Evolutionary conservation across 2,113 vertebrate species (phyloP).

Genomic region (Aptenodytes patagonicus): DNA sequence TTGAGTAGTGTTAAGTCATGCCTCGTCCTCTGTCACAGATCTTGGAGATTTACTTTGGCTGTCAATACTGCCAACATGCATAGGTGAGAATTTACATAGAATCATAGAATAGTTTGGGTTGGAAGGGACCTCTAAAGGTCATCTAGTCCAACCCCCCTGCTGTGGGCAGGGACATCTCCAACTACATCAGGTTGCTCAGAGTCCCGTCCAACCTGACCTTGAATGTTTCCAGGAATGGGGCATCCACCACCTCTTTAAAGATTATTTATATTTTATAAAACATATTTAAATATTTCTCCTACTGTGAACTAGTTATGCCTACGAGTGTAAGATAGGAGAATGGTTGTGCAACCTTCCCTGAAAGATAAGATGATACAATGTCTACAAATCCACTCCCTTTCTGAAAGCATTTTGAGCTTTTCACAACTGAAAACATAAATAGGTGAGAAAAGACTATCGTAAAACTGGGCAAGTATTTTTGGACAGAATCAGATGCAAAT

Average conservation of each 20-base stretch:
- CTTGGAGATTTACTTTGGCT: conserved; percentile 29
- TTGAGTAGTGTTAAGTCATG: conserved; percentile 30
- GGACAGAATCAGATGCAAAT: background rate
- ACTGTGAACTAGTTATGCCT: conserved; percentile 17
- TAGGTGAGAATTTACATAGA: background rate
- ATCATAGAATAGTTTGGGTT: too few species aligned
- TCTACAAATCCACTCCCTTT: background rate
- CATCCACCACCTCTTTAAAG: too few species aligned
- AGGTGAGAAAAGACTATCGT: background rate
- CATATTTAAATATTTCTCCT: conserved; percentile 43
- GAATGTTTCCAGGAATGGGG: too few species aligned
- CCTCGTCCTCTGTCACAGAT: background rate
- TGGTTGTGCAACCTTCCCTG: background rate
- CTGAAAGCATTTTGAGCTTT: background rate
- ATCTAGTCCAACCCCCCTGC: too few species aligned
- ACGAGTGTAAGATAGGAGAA: background rate
- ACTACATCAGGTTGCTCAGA: too few species aligned
- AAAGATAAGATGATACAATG: background rate
- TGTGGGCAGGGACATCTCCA: too few species aligned
- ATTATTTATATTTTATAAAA: too few species aligned
- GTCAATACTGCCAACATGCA: conserved; percentile 38
- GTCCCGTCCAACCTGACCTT: too few species aligned
- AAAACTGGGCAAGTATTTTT: background rate
- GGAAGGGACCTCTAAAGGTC: too few species aligned
- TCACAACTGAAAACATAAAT: background rate